These are phyloP conservation scores for Leucophenga montana DNA, from an alignment of 2,888 invertebrate species.

Conservation along the genomic window DNA sequence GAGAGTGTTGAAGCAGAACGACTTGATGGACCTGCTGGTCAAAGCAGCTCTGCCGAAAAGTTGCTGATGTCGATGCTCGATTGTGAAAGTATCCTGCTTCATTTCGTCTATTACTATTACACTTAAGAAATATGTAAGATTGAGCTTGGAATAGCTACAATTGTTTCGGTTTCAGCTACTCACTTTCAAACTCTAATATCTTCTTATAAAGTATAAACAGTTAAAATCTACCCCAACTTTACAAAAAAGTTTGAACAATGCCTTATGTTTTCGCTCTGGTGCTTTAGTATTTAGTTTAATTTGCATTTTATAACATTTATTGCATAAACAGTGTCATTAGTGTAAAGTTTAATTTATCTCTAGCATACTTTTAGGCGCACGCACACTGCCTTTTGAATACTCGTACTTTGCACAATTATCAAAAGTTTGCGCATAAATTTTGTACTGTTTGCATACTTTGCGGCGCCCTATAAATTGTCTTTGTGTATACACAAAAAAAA, in stretches of 20 bases:
- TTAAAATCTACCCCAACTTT: too few species aligned
- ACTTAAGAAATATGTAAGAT: too few species aligned
- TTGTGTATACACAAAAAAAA: constrained; percentile 20
- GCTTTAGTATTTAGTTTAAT: background rate
- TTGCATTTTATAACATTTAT: constrained; percentile 34
- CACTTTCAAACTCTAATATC: too few species aligned
- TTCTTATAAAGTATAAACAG: too few species aligned
- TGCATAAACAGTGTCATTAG: constrained; percentile 41
- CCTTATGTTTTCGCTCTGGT: background rate
- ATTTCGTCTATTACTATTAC: too few species aligned
- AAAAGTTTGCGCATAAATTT: constrained; percentile 61
- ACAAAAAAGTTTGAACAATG: too few species aligned
- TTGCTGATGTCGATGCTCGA: too few species aligned
- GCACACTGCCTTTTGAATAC: background rate
- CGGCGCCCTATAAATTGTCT: constrained; percentile 56
- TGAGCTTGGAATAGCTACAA: too few species aligned
- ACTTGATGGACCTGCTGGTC: background rate
- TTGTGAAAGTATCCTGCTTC: too few species aligned
- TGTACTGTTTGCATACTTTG: constrained; percentile 51
- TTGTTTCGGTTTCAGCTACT: too few species aligned
- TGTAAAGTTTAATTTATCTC: constrained; percentile 50
- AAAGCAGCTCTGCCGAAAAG: too few species aligned
- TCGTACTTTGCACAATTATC: constrained; percentile 26
- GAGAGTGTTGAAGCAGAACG: constrained; percentile 9
- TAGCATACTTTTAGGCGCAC: constrained; percentile 44